Evolutionary conservation across 2,797 vertebrate genomes (phyloP), one percentile per base, ranked within the genome.

Genomic region (Rhyacichthys aspro): DNA sequence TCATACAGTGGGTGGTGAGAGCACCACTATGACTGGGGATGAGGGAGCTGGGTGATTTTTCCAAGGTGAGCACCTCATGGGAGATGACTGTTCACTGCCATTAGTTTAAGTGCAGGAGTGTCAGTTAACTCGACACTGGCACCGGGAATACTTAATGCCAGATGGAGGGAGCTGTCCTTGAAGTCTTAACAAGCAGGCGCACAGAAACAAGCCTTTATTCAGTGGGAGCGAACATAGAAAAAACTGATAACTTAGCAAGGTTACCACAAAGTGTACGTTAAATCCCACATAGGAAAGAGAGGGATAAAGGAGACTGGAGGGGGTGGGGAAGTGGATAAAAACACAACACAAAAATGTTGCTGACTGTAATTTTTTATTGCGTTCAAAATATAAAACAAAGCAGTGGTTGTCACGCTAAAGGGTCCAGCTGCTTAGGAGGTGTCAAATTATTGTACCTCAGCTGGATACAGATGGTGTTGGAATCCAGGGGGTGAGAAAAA

Each of bases 361-460:
- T 94, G 93, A 94, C 92, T 89, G 86, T 89, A 92, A 91, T 92
- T 92, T 94, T 93, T 91, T 92, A 90, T 88, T 91, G 86, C 89
- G 61, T 86, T 92, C 3, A 89, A 91, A 92, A 86, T 87, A 88
- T 64, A 87, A 92, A 92, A 94, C 92, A 94, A 94, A 93, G 92
- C 89, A 72, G 84, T 52, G 86, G 86, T 93, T 95, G 94, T 94
- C 92, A 86, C 74, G 64, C 79, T 88, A 78, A 88, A 88, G 84
- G 79, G 84, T 91, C 90, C 91, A 90, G 89, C 89, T 90, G 90
- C 86, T 93, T 90, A 89, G 89, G 87, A 92, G 91, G 93, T 94
- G 92, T 95, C 93, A 84, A 90, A 94, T 94, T 93, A 90, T 94
- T 94, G 86, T 91, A 94, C 89, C 92, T 95, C 91, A 92, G 93